Base-by-base conservation (phyloP, 2,797 vertebrate genomes). In the Phataginus tetradactyla region DNA sequence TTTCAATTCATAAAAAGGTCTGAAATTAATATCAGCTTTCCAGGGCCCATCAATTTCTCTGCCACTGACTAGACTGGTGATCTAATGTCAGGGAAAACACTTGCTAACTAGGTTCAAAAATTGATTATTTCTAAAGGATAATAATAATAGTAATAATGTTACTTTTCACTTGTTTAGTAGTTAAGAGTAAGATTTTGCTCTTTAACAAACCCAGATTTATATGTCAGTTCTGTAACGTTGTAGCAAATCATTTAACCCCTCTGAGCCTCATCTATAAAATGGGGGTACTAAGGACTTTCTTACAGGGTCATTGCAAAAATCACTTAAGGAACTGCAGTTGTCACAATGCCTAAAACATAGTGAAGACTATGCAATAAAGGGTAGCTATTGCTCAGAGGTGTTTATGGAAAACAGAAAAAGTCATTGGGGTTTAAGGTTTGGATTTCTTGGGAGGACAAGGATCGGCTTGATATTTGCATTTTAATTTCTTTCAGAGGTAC, bases 1-100 rank as follows among this genome's bases (percentile, higher is more conserved):
- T 94, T 91, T 78, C n/a, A 95, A 55, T 57, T 72, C 59, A 37
- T 80, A 81, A 72, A 93, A 69, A 86, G 42, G 37, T 90, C 66
- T 85, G 21, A 64, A 85, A 91, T 94, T 85, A 78, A 66, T 78
- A 90, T 29, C 42, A 89, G 17, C 7, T 89, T 97, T 69, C 75
- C 51, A 66, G 53, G 42, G 32, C 4, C 69, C 37, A 45, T 59
- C 63, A 72, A 23, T 71, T 86, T 64, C 63, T 86, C 72, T 57
- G 61, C 85, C 64, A 20, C 72, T 5, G 17, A 25, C 53, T 37
- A 68, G 49, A 45, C n/a, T 78, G 49, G 53, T 84, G 25, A 89
- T 63, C 15, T 39, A 37, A 53, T 32, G 23, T 66, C 88, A 87
- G n/a, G 3, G 42, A 86, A 94, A 90, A 80, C 4, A 53, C 12